Evolutionary conservation across 2,113 vertebrate genomes (phyloP), one percentile per base, ranked within the genome.

Genomic region (Nycticebus coucang): DNA sequence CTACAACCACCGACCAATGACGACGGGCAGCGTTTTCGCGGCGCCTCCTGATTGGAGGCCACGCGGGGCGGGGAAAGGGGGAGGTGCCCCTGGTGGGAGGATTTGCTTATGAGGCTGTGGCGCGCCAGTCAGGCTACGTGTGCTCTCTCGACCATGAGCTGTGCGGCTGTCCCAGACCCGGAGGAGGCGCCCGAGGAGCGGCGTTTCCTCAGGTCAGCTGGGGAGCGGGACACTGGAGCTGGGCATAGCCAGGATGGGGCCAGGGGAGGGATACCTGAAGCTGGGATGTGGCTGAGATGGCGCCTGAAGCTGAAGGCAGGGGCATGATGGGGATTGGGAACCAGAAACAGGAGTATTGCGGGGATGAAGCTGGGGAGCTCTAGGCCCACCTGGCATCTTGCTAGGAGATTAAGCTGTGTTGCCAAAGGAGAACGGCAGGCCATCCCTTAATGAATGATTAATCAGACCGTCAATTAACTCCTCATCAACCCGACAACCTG

Each of bases 141-240:
- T 15, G 4, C 41, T 0, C 0, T 15, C 45, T 59, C 0, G 2
- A 5, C 62, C 64, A 96, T 97, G 97, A 97, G 91, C 60, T 4
- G 85, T 37, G 30, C 22, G 0, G 81, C 41, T 0, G 22, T 18
- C 13, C 33, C 5, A 1, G 78, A 83, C 41, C 15, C 14, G 0
- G 64, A 18, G 1, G 92, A 95, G 77, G 77, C 35, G 3, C 45
- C 92, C 0, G 89, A 97, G 77, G 97, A 95, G 64, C 95, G 89
- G 83, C 69, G 62, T 57, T 98, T 98, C 74, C 97, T 98, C 93
- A 97, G 98, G 97, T 98, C 86, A 97, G 98, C 35, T 4, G 19
- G 81, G 59, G 21, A 30, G 17, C 4, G 60, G 93, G 68, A 21
- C 4, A 1, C 17, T 33, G 26, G 6, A 35, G 28, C 12, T 0